Evolutionary conservation across 2,888 invertebrate species (phyloP).

Genomic region (Oxystoma pomonae): DNA sequence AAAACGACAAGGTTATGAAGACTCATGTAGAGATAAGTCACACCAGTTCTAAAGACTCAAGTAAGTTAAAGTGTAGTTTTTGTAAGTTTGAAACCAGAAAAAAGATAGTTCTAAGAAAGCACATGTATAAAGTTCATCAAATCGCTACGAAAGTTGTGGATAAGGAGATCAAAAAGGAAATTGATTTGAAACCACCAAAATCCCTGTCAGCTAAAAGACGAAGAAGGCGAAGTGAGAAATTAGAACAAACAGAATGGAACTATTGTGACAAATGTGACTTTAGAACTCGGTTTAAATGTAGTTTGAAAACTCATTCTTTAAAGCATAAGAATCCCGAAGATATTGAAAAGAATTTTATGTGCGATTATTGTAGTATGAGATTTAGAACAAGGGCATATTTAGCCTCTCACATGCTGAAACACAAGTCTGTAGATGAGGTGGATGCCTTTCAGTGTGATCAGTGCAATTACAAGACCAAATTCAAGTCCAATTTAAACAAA

Average conservation of each 20-base stretch:
- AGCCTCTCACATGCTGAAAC: background rate
- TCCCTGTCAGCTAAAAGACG: background rate
- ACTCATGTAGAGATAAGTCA: background rate
- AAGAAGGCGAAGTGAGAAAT: background rate
- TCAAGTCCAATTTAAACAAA: background rate
- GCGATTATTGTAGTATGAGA: background rate
- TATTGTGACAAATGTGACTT: background rate
- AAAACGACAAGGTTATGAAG: background rate
- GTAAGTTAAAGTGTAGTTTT: background rate
- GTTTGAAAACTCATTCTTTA: background rate
- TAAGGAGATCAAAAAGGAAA: background rate
- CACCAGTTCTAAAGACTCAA: background rate
- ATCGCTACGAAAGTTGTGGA: background rate
- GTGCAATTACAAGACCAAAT: background rate
- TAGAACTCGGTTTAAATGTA: background rate
- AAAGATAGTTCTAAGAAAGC: background rate
- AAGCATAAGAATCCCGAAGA: background rate
- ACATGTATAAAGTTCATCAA: background rate
- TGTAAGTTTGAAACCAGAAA: background rate
- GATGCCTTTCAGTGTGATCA: background rate
- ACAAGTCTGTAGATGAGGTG: background rate
- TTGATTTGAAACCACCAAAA: background rate
- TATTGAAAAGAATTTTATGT: background rate
- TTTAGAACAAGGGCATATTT: background rate
- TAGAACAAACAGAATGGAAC: background rate